These are phyloP conservation scores for Phalacrocorax pelagicus DNA, from an alignment of 2,113 vertebrate species.

Conservation along the genomic window DNA sequence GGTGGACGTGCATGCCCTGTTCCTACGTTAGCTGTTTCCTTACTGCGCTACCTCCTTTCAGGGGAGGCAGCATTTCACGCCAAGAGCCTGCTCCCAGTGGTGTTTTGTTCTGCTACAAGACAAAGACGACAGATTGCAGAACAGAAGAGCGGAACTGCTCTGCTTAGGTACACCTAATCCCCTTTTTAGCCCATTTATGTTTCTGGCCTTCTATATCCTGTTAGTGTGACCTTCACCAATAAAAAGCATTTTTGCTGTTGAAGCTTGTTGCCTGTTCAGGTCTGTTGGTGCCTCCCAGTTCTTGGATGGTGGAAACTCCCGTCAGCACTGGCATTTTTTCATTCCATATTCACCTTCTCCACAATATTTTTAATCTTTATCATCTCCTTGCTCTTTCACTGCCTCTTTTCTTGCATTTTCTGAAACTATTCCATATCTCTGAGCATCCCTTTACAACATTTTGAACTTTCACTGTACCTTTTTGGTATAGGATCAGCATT, in stretches of 20 bases:
- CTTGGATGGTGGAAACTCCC: neutral
- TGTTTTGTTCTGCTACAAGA: fast-evolving
- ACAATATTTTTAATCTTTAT: neutral
- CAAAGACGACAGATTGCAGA: neutral
- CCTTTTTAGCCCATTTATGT: neutral
- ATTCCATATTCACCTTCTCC: neutral
- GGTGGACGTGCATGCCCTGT: neutral
- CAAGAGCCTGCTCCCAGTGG: neutral
- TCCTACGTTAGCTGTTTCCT: fast-evolving
- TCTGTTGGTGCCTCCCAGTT: neutral
- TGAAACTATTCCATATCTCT: neutral
- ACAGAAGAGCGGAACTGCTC: neutral
- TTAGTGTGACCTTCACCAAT: neutral
- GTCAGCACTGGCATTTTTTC: neutral
- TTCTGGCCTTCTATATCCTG: neutral
- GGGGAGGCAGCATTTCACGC: neutral
- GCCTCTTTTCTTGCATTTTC: neutral
- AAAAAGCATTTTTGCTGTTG: neutral
- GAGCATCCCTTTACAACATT: no score
- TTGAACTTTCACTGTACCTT: neutral
- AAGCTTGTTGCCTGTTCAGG: neutral
- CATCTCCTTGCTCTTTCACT: neutral
- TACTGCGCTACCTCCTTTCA: no score
- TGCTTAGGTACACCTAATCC: neutral
- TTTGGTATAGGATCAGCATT: neutral